Evolutionary conservation across 2,888 invertebrate genomes (phyloP), one percentile per base, ranked within the genome.

Genomic region (Phyllotreta striolata): DNA sequence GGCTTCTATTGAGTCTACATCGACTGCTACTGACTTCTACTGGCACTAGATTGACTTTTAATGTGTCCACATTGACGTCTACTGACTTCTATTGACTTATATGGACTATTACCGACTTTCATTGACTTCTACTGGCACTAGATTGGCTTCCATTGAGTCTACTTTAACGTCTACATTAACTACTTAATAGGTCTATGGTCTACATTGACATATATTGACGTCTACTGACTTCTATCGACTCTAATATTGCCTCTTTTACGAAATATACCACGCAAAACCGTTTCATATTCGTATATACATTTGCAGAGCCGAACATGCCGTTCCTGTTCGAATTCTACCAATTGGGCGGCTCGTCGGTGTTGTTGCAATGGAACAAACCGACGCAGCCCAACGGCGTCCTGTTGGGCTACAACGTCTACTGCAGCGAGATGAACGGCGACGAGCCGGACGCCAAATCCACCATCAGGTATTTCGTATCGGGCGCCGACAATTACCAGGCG

Each of bases 351-450:
- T 69, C 68, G 13, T 75, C 77, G 3, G 73, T 77, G 1, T 64
- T 77, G 9, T 57, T 78, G 5, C 74, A 74, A 64, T 78, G 78
- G 78, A 75, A 66, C 44, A 77, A 72, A 66, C 78, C 78, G 0
- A 70, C 68, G 1, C 74, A 76, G 52, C 72, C 76, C 0, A 78
- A 78, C 47, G 78, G 78, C 1, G 69, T 77, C 24, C 65, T 78
- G 6, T 47, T 77, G 41, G 78, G 78, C 5, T 78, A 77, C 62
- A 76, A 76, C 47, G 68, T 78, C 7, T 76, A 77, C 55, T 74
- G 74, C 14, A 75, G 73, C 34, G 75, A 76, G 66, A 71, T 75
- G 55, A 63, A 68, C 9, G 71, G 73, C 5, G 63, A 67, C 35
- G 68, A 66, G 7, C 66, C 73, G 3, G 72, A 76, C 56, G 74